These are phyloP conservation scores for Xestia rhomboidea DNA, from an alignment of 2,888 invertebrate genomes.

Conservation along the genomic window DNA sequence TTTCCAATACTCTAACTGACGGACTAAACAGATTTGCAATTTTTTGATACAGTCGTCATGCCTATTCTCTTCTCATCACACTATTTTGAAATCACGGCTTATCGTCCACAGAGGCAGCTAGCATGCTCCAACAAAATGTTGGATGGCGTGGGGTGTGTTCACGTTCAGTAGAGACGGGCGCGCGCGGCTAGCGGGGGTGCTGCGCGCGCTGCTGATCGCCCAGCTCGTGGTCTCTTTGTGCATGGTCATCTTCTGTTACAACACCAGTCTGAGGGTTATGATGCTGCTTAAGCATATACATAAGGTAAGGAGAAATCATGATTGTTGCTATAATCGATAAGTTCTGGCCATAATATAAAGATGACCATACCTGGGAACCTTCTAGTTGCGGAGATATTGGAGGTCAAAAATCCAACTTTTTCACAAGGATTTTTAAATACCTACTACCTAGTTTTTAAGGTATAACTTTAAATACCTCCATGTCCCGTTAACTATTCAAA, in stretches of 20 bases:
- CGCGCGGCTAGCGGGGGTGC: conserved; percentile 81
- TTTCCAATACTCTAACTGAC: no score
- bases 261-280: conserved; percentile 83
- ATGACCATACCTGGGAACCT: no score
- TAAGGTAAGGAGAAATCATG: conserved; percentile 76
- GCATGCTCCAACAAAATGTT: conserved; percentile 81
- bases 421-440: no score
- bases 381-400: no score
- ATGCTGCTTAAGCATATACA: conserved; percentile 83
- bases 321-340: neutral
- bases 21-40: no score
- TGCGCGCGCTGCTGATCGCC: conserved; percentile 84
- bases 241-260: conserved; percentile 87
- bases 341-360: neutral
- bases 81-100: neutral
- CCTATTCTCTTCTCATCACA: neutral
- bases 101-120: conserved; percentile 68
- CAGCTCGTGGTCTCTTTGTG: conserved; percentile 84
- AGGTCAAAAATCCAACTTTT: no score
- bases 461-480: no score
- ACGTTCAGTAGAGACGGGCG: conserved; percentile 84
- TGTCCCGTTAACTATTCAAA: no score
- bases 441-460: no score
- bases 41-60: no score
- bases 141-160: conserved; percentile 85